Evolutionary conservation across 1,140 invertebrate genomes (phyloP).

Genomic region (Reticulitermes speratus): DNA sequence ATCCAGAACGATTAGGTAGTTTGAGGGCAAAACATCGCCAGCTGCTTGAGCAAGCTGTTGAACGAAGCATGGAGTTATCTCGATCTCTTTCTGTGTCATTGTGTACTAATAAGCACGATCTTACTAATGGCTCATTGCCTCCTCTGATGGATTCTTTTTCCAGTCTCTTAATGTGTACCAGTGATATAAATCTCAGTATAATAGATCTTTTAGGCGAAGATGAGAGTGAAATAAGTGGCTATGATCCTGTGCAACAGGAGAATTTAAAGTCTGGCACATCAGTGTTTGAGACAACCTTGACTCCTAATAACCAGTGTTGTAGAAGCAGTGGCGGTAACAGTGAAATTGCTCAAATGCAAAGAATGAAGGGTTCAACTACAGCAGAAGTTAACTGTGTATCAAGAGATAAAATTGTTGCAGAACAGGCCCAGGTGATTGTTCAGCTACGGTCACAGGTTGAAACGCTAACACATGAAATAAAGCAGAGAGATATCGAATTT

Average conservation of each 20-base stretch:
- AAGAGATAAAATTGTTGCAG: neutral
- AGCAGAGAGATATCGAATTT: slow-evolving; percentile 33
- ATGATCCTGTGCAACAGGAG: neutral
- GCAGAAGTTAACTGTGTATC: neutral
- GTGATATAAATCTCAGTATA: slow-evolving; percentile 36
- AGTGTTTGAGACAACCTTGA: neutral
- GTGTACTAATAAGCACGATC: slow-evolving; percentile 36
- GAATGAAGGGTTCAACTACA: neutral
- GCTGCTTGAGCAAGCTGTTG: slow-evolving; percentile 54
- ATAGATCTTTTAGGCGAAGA: slow-evolving; percentile 42
- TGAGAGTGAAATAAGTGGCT: neutral
- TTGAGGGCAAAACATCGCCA: slow-evolving; percentile 52
- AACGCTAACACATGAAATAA: slow-evolving; percentile 48
- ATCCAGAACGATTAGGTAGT: slow-evolving; percentile 56
- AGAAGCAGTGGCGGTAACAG: slow-evolving; percentile 21
- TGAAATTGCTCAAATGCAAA: slow-evolving; percentile 9
- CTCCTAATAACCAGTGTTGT: neutral
- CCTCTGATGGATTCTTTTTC: slow-evolving; percentile 46
- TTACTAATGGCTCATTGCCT: slow-evolving; percentile 37
- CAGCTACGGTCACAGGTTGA: slow-evolving; percentile 50
- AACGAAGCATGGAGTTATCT: slow-evolving; percentile 58
- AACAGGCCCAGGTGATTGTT: slow-evolving; percentile 43
- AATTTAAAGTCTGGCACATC: neutral
- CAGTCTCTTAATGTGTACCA: slow-evolving; percentile 16
- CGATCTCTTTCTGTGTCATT: slow-evolving; percentile 51